Conservation (phyloP, 2,797 vertebrate genomes). For the Enoplosus armatus region DNA sequence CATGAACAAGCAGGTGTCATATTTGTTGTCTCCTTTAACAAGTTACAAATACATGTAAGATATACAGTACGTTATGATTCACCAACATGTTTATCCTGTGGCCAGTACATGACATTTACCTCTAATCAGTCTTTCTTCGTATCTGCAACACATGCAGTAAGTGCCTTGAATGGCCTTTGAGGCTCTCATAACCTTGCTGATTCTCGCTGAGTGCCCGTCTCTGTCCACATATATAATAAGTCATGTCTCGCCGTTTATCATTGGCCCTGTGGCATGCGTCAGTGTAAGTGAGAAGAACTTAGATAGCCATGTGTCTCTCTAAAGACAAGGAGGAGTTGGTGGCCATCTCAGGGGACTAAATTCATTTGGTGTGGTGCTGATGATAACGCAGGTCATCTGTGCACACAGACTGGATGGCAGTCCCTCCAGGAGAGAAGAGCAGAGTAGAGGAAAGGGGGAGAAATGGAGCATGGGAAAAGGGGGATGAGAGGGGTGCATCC, state of each 20-base stretch:
- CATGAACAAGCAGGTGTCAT: neutral
- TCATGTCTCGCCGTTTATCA: slow-evolving; percentile 54
- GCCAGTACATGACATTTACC: slow-evolving; percentile 50
- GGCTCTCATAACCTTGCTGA: slow-evolving; percentile 17
- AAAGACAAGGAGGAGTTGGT: slow-evolving; percentile 56
- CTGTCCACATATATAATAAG: slow-evolving; percentile 38
- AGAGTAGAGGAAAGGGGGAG: slow-evolving; percentile 36
- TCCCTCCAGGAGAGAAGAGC: slow-evolving; percentile 63
- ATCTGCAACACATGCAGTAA: slow-evolving; percentile 46
- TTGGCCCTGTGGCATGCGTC: slow-evolving; percentile 52
- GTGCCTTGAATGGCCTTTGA: slow-evolving; percentile 37
- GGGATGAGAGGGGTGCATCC: slow-evolving; percentile 48
- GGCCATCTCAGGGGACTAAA: slow-evolving; percentile 61
- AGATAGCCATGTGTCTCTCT: slow-evolving; percentile 57
- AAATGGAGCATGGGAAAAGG: slow-evolving; percentile 68
- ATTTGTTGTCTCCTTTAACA: slow-evolving; percentile 11
- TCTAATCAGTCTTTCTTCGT: slow-evolving; percentile 45
- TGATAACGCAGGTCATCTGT: slow-evolving; percentile 76
- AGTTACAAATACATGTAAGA: neutral
- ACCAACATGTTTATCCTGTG: slow-evolving; percentile 30
- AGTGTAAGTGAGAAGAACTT: slow-evolving; percentile 51
- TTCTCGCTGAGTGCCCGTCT: slow-evolving; percentile 14
- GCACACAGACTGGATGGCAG: slow-evolving; percentile 61
- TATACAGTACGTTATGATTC: slow-evolving; percentile 16
- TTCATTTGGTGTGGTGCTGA: slow-evolving; percentile 67